Evolutionary conservation across 2,113 vertebrate genomes (phyloP).

Genomic region (Deroptyus accipitrinus): DNA sequence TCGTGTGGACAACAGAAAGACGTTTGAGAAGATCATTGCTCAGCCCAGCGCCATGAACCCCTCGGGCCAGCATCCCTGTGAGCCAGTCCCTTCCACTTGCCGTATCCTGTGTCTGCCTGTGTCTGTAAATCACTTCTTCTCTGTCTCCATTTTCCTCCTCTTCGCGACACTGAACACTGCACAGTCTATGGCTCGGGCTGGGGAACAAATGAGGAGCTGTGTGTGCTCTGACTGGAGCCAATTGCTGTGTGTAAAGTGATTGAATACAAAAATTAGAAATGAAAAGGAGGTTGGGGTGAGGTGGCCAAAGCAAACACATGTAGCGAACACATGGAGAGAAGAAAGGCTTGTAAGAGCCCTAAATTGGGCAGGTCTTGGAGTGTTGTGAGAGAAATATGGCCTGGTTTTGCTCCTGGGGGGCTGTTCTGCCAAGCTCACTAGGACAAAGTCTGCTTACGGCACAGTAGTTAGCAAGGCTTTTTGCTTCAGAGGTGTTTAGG

Average conservation of each 20-base stretch:
- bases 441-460: neutral
- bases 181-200: neutral
- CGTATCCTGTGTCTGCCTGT: neutral
- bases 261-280: constrained; percentile 58
- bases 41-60: neutral
- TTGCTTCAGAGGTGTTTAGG: neutral
- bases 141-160: neutral
- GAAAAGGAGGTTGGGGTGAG: constrained; percentile 16
- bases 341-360: constrained; percentile 62
- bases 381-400: neutral
- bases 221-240: neutral
- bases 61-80: accelerated
- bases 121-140: neutral
- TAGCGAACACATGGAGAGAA: neutral
- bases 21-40: neutral
- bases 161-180: neutral
- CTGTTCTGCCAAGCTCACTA: neutral
- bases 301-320: constrained; percentile 64
- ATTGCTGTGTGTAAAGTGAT: constrained; percentile 24
- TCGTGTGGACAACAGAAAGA: neutral
- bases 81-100: neutral
- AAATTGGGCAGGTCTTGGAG: neutral
- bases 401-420: neutral
- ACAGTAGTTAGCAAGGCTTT: neutral
- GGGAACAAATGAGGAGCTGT: constrained; percentile 68